Base-by-base conservation (phyloP, 1,140 invertebrate species). In the Drosophila ercepeae region DNA sequence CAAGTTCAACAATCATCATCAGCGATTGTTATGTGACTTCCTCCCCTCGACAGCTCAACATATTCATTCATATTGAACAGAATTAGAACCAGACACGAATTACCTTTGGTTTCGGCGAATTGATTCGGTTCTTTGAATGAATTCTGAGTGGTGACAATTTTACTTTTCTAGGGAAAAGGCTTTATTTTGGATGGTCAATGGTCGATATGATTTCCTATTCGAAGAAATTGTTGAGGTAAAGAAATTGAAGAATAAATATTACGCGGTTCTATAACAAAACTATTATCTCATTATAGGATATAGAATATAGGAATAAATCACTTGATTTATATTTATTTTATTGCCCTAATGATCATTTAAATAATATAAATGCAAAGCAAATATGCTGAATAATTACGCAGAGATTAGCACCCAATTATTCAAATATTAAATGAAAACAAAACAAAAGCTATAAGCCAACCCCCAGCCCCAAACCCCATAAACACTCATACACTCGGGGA, bases 321-420 rank as follows among this genome's bases (percentile, higher is more conserved):
- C 23, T 25, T 25, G 23, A 25, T 25, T 6, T 25, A 7, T 7
- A 25, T 29, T 29, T 29, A 9, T 29, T 29, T 29, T 29, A 29
- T 29, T 29, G 6, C 8, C 27, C 29, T 32, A 32, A 32, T 32
- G 11, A 32, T 32, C 50, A 52, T 72, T 51, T 36, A 61, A 44
- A 44, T 65, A 65, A 18, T 34, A 52, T 14, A 64, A 23, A 36
- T 34, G 14, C 59, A 25, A 34, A 34, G 36, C 27, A 34, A 65
- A 34, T 67, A 65, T 44, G 46, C 42, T 52, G 21, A 53, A 53
- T 59, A 61, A 72, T 72, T 72, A 63, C 63, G 44, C 50, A 54
- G n/a, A 44, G 19, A 75, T 67, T 58, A 79, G 36, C 53, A 55
- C 71, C 59, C 61, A 45, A 78, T 74, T 71, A 72, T 72, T 72